These are phyloP conservation scores for Adoxophyes honmai DNA, from an alignment of 1,140 invertebrate species.

Conservation along the genomic window DNA sequence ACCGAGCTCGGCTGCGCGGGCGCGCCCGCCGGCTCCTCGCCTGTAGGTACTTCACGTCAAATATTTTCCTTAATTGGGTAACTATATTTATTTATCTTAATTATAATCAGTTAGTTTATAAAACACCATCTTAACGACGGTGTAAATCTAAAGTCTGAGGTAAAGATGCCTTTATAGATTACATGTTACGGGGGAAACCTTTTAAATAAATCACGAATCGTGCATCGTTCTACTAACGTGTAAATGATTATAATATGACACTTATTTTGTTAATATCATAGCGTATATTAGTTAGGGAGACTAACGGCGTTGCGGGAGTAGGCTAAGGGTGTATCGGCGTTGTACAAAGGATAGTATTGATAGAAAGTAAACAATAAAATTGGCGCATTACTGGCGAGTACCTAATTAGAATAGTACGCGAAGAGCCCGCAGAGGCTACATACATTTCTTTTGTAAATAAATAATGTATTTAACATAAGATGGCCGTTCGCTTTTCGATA, in stretches of 20 bases:
- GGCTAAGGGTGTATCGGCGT: constrained; percentile 70
- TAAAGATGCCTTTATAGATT: constrained; percentile 77
- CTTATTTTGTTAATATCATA: constrained; percentile 73
- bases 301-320: constrained; percentile 67
- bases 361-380: constrained; percentile 67
- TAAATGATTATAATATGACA: constrained; percentile 72
- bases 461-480: constrained; percentile 49
- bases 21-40: constrained; percentile 1
- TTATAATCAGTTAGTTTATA: constrained; percentile 66
- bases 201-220: constrained; percentile 62
- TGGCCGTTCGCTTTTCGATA: constrained; percentile 58
- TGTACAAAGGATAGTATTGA: constrained; percentile 75
- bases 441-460: constrained; percentile 61
- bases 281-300: constrained; percentile 62
- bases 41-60: constrained; percentile 16
- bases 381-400: constrained; percentile 77
- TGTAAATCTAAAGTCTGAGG: constrained; percentile 77
- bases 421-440: constrained; percentile 67
- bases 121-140: constrained; percentile 66
- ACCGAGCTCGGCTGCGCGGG: constrained; percentile 26
- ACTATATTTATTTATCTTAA: constrained; percentile 72
- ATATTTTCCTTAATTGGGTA: constrained; percentile 45
- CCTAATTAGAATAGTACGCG: constrained; percentile 74
- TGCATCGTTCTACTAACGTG: constrained; percentile 70
- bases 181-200: constrained; percentile 60